Conservation (phyloP, 2,113 vertebrate species). For the Tupaia tana region DNA sequence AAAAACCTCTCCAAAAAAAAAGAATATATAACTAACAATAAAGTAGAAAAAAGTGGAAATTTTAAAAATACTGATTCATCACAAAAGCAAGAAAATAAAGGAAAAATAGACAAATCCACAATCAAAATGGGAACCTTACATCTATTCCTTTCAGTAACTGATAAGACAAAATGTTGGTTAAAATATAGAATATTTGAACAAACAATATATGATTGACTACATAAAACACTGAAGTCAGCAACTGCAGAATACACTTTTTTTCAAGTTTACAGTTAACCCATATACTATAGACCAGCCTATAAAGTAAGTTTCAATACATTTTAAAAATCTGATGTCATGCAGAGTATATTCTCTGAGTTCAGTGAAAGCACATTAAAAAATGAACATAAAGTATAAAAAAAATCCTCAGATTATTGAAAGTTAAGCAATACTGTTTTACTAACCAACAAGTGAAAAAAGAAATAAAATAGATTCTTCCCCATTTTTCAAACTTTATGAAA, state of each 20-base stretch:
- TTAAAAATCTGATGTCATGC: background rate
- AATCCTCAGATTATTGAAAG: background rate
- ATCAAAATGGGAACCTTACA: background rate
- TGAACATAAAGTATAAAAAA: background rate
- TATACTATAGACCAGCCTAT: background rate
- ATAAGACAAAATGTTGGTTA: constrained; percentile 18
- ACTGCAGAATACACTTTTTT: background rate
- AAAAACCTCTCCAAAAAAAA: too few relatives aligned
- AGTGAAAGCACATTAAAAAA: constrained; percentile 3
- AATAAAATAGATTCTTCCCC: background rate
- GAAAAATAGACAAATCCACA: background rate
- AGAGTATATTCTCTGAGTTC: background rate
- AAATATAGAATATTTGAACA: background rate
- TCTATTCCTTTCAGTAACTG: constrained; percentile 16
- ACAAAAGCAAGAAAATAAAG: background rate
- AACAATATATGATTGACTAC: background rate
- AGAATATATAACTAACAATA: background rate
- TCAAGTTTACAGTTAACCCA: constrained; percentile 12
- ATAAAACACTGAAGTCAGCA: background rate
- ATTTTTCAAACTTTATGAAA: too few relatives aligned
- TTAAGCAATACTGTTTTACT: background rate
- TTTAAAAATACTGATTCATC: background rate
- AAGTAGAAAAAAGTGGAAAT: background rate
- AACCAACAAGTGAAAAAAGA: background rate
- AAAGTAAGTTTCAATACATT: background rate